Percentiles rank a stretch among this genome's conserved stretches.
These are phyloP conservation scores for Cryptus viduatorius DNA, from an alignment of 2,888 invertebrate species.

Conservation along the genomic window DNA sequence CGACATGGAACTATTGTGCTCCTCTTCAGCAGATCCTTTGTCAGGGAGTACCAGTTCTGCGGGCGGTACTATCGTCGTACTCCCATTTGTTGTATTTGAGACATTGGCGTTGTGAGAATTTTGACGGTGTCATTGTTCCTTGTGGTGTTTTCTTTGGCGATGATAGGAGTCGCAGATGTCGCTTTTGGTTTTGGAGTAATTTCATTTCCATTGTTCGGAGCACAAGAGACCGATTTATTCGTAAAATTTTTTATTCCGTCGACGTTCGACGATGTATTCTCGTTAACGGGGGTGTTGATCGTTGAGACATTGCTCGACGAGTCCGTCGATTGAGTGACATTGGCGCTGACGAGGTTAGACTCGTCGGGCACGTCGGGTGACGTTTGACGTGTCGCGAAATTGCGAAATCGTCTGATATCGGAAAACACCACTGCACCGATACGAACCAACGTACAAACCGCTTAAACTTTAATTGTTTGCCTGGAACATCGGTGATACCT, in stretches of 20 bases:
- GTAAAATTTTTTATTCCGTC: not conserved
- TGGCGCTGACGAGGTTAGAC: slow-evolving; percentile 24
- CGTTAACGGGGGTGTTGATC: not conserved
- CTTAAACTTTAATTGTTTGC: no score
- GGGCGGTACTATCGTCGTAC: slow-evolving; percentile 86
- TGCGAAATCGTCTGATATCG: slow-evolving; percentile 30
- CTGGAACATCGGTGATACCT: no score
- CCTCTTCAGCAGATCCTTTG: slow-evolving; percentile 96
- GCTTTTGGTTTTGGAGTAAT: not conserved
- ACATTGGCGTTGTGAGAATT: not conserved
- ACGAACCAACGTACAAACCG: no score
- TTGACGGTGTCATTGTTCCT: slow-evolving; percentile 14
- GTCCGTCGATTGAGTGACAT: slow-evolving; percentile 26
- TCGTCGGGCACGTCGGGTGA: slow-evolving; percentile 18
- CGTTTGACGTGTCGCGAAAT: slow-evolving; percentile 42
- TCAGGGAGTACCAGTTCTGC: slow-evolving; percentile 94
- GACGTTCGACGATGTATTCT: not conserved
- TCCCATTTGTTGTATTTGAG: slow-evolving; percentile 80
- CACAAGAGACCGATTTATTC: not conserved
- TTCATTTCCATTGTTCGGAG: not conserved
- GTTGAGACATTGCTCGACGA: not conserved
- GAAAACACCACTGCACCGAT: not conserved
- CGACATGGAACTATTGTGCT: slow-evolving; percentile 98
- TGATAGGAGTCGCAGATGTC: not conserved
- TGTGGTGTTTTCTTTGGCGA: not conserved